These are phyloP conservation scores for Pammene fasciana DNA, from an alignment of 2,888 invertebrate species.

Conservation along the genomic window DNA sequence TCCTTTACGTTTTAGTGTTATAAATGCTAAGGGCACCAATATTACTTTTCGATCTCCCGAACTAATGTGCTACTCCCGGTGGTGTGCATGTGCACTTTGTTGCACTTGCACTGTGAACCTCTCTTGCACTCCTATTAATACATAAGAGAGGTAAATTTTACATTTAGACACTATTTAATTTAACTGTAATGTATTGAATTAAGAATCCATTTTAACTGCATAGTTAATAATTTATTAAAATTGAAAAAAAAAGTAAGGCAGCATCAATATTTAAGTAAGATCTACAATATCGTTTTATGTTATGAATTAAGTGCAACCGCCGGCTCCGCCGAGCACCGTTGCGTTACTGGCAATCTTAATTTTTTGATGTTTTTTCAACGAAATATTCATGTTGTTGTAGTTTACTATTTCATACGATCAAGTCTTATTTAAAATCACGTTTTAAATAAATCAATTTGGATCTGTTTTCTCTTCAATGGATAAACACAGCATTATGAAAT, in stretches of 20 bases:
- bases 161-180: slow-evolving; percentile 70
- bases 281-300: slow-evolving; percentile 66
- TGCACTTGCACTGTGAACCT: slow-evolving; percentile 35
- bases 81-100: too few species aligned
- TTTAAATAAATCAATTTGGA: slow-evolving; percentile 81
- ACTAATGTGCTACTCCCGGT: slow-evolving; percentile 29
- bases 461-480: slow-evolving; percentile 75
- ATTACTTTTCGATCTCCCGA: slow-evolving; percentile 32
- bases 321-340: slow-evolving; percentile 53
- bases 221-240: slow-evolving; percentile 71
- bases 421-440: slow-evolving; percentile 80
- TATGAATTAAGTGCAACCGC: slow-evolving; percentile 75
- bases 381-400: slow-evolving; percentile 76
- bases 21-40: slow-evolving; percentile 15
- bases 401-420: slow-evolving; percentile 76
- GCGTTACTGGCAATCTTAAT: slow-evolving; percentile 70
- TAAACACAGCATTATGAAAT: slow-evolving; percentile 77
- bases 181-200: slow-evolving; percentile 70
- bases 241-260: slow-evolving; percentile 65
- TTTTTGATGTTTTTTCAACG: slow-evolving; percentile 82
- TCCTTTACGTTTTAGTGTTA: slow-evolving; percentile 18
- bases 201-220: slow-evolving; percentile 73
- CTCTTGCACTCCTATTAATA: slow-evolving; percentile 65
- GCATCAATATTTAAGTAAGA: slow-evolving; percentile 69
- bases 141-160: slow-evolving; percentile 72